Conservation (phyloP, 2,797 vertebrate species). For the Erpetoichthys calabaricus region DNA sequence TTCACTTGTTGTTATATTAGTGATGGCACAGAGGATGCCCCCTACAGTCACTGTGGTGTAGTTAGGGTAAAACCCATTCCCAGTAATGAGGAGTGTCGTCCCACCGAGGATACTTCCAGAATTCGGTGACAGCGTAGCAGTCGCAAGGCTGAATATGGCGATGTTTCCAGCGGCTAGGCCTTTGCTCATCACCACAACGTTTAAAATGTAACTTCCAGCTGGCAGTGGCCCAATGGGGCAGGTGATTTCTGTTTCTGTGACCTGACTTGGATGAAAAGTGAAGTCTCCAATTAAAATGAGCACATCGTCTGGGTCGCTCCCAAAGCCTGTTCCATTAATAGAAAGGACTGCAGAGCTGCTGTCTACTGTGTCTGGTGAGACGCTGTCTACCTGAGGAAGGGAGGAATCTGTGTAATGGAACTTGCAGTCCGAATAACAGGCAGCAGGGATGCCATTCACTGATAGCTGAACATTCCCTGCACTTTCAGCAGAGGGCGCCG, state of each 20-base stretch:
- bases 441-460: conserved; percentile 28
- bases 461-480: conserved; percentile 25
- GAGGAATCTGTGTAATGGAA: conserved; percentile 43
- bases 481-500: conserved; percentile 31
- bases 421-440: conserved; percentile 50
- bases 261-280: conserved; percentile 24
- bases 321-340: conserved; percentile 55
- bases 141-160: conserved; percentile 36
- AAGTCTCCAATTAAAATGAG: conserved; percentile 31
- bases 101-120: conserved; percentile 58
- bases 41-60: conserved; percentile 54
- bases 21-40: conserved; percentile 34
- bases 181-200: conserved; percentile 46
- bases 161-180: conserved; percentile 46
- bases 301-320: conserved; percentile 29
- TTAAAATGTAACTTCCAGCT: conserved; percentile 41
- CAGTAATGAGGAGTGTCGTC: conserved; percentile 44
- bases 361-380: conserved; percentile 37
- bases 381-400: conserved; percentile 24
- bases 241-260: conserved; percentile 35
- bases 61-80: conserved; percentile 58
- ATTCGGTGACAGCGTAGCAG: conserved; percentile 35
- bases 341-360: conserved; percentile 20
- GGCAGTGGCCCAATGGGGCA: conserved; percentile 36
- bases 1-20: conserved; percentile 24